phyloP scores from a whole-genome alignment of 1,140 invertebrate species.

The Apocrypta bakeri region DNA sequence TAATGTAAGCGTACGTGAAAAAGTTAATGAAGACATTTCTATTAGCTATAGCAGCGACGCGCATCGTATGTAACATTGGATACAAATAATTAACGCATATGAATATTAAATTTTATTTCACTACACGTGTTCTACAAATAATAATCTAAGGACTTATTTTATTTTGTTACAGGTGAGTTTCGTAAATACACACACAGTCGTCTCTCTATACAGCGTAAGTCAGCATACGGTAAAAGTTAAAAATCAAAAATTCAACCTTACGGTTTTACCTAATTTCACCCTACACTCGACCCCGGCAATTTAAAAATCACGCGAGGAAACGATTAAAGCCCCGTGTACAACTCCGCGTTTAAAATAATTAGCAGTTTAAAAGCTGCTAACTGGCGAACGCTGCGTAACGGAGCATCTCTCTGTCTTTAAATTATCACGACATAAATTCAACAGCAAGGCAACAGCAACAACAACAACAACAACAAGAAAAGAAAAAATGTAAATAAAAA shows the following conservation, averaged over 20 bases:
- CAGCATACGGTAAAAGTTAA: neutral
- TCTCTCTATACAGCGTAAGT: neutral
- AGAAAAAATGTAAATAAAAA: neutral
- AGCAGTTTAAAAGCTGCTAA: constrained; percentile 32
- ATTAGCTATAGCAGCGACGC: neutral
- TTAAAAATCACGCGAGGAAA: neutral
- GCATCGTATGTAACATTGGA: too few species aligned
- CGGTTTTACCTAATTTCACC: neutral
- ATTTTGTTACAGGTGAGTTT: neutral
- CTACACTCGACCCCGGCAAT: neutral
- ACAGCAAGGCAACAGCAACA: neutral
- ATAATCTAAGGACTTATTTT: too few species aligned
- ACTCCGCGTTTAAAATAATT: constrained; percentile 34
- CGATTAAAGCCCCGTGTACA: neutral
- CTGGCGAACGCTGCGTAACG: neutral
- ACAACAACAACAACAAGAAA: neutral
- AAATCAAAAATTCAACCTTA: neutral
- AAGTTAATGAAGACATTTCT: constrained; percentile 4
- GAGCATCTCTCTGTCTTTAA: constrained; percentile 5
- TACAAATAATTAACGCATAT: too few species aligned
- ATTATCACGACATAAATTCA: constrained; percentile 44
- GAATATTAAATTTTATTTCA: too few species aligned
- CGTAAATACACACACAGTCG: neutral
- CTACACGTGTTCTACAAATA: too few species aligned
- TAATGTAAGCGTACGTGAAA: neutral